Base-by-base conservation (phyloP, 1,140 invertebrate species). In the Laupala kohalensis region DNA sequence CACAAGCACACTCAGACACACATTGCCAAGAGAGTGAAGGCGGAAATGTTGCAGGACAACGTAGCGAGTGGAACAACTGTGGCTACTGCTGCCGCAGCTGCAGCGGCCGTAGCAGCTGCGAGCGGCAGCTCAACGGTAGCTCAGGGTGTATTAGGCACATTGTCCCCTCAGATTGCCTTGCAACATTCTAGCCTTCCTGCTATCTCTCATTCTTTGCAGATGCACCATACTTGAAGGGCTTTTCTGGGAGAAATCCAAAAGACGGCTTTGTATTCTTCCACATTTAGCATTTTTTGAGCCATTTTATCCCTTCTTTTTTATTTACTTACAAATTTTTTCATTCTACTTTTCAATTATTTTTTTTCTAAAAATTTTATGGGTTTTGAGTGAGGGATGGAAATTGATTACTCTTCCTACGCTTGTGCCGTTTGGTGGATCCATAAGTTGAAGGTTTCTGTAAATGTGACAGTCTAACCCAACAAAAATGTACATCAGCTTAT, bases 1-100 rank as follows among this genome's bases (percentile, higher is more conserved):
- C 73, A 74, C 5, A 26, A 75, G 26, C 79, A 80, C 73, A 73
- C 76, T 25, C 77, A 77, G 70, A 79, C 78, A 4, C 79, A 80
- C 72, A 72, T 74, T 25, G 73, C 75, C 5, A 76, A 75, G 66
- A 71, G 74, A 9, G 70, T 74, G 29, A 76, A 74, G 63, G 73
- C 70, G 4, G 70, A 71, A 63, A 28, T 71, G 64, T 63, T 24
- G 23, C 70, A 71, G 13, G 70, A 30, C 3, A 29, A n/a, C 29
- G 24, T 27, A 3, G 12, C 27, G 5, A 25, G 27, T 25, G n/a
- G 66, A 3, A 26, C 6, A 25, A 9, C 66, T 12, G 12, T n/a
- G 6, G 9, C 66, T 67, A 24, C 25, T 4, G 37, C 9, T 9
- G 37, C 9, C 9, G 19, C 9, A 13, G 37, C 19, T 9, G 37